Percentiles rank a stretch among this genome's conserved stretches.
These are phyloP conservation scores for Triplophysa rosa DNA, from an alignment of 2,113 vertebrate species.

Conservation along the genomic window DNA sequence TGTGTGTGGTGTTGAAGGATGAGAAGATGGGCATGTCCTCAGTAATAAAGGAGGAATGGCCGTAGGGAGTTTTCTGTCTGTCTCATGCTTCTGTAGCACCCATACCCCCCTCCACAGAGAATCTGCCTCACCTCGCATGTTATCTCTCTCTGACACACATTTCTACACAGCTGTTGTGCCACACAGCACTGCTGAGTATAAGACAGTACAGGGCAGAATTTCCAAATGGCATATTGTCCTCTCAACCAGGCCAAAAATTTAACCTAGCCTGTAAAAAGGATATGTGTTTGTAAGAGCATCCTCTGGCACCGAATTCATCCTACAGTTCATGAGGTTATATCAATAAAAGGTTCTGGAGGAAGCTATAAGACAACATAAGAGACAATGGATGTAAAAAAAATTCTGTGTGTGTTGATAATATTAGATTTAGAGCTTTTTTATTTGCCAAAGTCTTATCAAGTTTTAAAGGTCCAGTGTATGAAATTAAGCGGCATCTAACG, in stretches of 20 bases:
- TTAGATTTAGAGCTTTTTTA: neutral
- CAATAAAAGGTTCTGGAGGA: neutral
- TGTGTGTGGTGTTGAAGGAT: neutral
- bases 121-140: constrained; percentile 24
- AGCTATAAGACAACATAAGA: neutral
- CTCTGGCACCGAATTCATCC: neutral
- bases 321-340: neutral
- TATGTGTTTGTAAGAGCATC: neutral
- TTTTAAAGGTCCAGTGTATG: neutral
- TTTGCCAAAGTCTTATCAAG: neutral
- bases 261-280: constrained; percentile 39
- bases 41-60: constrained; percentile 14
- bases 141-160: constrained; percentile 50
- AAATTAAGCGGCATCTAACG: too few species aligned
- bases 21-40: neutral
- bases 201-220: constrained; percentile 29
- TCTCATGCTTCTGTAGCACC: neutral
- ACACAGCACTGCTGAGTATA: constrained; percentile 11
- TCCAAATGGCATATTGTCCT: constrained; percentile 17
- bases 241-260: constrained; percentile 38
- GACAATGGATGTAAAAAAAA: neutral
- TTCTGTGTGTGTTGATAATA: neutral
- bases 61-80: constrained; percentile 37
- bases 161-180: constrained; percentile 28
- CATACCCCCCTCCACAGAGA: neutral